phyloP scores from a whole-genome alignment of 2,888 invertebrate genomes.

The Dendrolimus houi region DNA sequence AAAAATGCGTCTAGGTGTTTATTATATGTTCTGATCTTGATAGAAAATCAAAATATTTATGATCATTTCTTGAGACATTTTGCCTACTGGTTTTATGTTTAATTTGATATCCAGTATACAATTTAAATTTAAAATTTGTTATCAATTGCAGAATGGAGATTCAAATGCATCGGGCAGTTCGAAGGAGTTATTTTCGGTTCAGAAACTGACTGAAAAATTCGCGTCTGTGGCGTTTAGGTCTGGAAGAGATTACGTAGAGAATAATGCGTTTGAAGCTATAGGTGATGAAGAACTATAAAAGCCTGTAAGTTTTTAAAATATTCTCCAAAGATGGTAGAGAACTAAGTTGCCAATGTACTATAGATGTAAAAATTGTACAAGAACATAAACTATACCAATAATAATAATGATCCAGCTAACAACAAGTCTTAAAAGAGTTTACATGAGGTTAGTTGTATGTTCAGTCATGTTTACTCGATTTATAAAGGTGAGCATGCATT shows the following conservation, averaged over 20 bases:
- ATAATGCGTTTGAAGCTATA: constrained; percentile 95
- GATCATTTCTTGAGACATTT: neutral
- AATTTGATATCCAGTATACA: no score
- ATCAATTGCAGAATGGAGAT: constrained; percentile 72
- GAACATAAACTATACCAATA: constrained; percentile 21
- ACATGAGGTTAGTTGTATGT: no score
- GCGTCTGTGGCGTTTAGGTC: constrained; percentile 82
- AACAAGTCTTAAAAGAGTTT: neutral
- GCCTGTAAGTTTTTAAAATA: constrained; percentile 15
- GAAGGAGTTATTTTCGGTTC: constrained; percentile 84
- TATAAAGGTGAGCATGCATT: no score
- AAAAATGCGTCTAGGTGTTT: no score
- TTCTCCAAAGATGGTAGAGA: constrained; percentile 43
- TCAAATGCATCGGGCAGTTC: constrained; percentile 68
- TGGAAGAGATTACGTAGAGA: constrained; percentile 86
- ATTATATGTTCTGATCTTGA: no score
- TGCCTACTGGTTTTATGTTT: no score
- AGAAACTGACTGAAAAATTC: constrained; percentile 83
- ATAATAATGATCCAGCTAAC: constrained; percentile 21
- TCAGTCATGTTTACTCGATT: no score
- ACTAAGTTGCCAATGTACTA: constrained; percentile 50
- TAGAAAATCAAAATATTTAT: no score
- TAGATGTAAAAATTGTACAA: constrained; percentile 30
- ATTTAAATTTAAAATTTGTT: neutral
- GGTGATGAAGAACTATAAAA: constrained; percentile 93